phyloP scores from a whole-genome alignment of 2,797 vertebrate genomes.

The Xiphophorus birchmanni region DNA sequence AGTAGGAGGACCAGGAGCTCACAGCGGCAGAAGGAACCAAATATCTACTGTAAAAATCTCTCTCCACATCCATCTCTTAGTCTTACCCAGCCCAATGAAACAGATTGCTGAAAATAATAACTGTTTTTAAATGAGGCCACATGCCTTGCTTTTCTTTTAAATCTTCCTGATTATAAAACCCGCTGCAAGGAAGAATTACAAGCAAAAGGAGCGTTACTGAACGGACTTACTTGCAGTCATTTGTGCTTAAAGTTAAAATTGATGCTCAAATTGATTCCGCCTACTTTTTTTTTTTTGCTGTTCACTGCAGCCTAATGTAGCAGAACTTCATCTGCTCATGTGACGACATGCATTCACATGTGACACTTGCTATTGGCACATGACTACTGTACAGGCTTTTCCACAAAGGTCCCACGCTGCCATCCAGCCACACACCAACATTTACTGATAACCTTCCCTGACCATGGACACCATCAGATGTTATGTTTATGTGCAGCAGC shows the following conservation, averaged over 20 bases:
- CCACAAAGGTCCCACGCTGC: neutral
- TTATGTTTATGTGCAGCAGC: neutral
- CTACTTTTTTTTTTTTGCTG: neutral
- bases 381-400: neutral
- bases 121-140: conserved; percentile 16
- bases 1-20: conserved; percentile 55
- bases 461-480: neutral
- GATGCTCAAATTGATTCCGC: neutral
- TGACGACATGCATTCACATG: neutral
- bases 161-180: neutral
- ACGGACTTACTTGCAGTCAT: neutral
- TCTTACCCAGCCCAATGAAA: conserved; percentile 13
- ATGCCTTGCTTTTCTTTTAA: neutral
- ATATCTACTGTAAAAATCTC: conserved; percentile 38
- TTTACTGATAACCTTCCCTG: neutral
- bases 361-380: neutral
- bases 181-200: neutral
- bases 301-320: neutral
- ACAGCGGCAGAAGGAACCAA: conserved; percentile 14
- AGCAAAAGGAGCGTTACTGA: neutral
- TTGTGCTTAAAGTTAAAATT: neutral
- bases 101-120: neutral
- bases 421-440: neutral
- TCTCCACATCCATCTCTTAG: conserved; percentile 27
- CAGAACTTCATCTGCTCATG: conserved; percentile 1